These are phyloP conservation scores for Monodelphis domestica DNA, from an alignment of 2,797 vertebrate species.

Conservation along the genomic window DNA sequence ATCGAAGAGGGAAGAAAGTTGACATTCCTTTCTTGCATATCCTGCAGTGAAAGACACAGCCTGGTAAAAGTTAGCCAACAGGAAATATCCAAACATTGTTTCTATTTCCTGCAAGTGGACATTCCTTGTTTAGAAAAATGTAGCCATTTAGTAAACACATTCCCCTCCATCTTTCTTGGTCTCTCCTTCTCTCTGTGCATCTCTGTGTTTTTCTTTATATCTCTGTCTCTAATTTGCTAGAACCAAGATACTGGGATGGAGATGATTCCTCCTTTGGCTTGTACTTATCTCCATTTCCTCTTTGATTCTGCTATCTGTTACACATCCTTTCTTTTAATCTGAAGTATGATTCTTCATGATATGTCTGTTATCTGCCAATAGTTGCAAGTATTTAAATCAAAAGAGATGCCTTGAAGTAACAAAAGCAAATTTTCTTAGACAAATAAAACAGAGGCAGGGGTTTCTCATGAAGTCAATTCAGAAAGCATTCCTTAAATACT, in stretches of 20 bases:
- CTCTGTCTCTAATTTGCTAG: constrained; percentile 17
- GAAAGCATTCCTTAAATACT: not conserved
- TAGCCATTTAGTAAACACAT: constrained; percentile 11
- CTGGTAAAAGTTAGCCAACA: constrained; percentile 39
- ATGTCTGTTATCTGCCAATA: not conserved
- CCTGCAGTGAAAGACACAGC: constrained; percentile 36
- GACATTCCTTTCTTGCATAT: constrained; percentile 34
- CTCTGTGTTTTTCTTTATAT: constrained; percentile 33
- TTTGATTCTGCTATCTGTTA: constrained; percentile 29
- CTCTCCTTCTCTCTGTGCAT: constrained; percentile 52
- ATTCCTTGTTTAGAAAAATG: constrained; percentile 72
- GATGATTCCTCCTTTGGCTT: constrained; percentile 20
- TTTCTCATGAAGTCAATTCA: not conserved
- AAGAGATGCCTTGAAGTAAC: not conserved
- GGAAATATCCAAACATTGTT: constrained; percentile 74
- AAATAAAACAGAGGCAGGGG: not conserved
- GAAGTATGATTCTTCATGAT: constrained; percentile 17
- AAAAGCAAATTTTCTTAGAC: not conserved
- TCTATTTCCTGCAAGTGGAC: constrained; percentile 71
- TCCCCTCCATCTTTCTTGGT: not conserved
- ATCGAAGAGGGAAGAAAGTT: not conserved
- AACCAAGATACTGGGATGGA: not conserved
- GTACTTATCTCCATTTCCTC: constrained; percentile 48
- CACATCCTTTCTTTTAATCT: not conserved
- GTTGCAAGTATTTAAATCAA: not conserved